Conservation (phyloP, 1,140 invertebrate genomes). For the Homalodisca vitripennis region DNA sequence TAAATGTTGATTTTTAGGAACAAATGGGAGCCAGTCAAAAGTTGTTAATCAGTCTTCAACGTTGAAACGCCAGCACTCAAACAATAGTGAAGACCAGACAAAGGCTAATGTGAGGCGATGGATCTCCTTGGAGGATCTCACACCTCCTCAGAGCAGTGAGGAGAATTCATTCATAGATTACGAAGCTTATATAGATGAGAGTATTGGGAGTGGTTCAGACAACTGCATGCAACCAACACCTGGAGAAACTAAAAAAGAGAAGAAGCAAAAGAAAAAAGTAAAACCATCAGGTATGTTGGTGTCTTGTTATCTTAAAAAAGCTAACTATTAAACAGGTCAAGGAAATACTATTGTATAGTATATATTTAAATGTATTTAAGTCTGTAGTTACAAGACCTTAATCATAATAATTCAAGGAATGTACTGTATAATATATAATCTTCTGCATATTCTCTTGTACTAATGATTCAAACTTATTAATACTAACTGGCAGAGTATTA, state of each 20-base stretch:
- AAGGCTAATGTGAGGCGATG: slow-evolving; percentile 35
- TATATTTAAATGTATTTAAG: too few species aligned
- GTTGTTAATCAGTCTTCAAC: not conserved
- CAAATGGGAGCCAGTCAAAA: too few species aligned
- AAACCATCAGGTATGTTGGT: slow-evolving; percentile 1
- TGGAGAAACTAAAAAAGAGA: slow-evolving; percentile 25
- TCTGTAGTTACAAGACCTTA: too few species aligned
- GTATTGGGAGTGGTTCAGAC: slow-evolving; percentile 19
- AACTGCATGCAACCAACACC: not conserved
- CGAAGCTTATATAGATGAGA: slow-evolving; percentile 12
- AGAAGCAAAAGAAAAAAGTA: slow-evolving; percentile 33
- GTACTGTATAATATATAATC: too few species aligned
- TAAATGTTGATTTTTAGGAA: too few species aligned
- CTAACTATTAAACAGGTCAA: too few species aligned
- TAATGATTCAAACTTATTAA: too few species aligned
- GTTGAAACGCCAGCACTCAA: not conserved
- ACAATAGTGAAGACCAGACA: slow-evolving; percentile 8
- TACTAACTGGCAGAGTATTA: too few species aligned
- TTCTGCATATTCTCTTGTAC: too few species aligned
- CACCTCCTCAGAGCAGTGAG: slow-evolving; percentile 24
- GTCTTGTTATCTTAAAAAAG: not conserved
- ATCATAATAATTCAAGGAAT: too few species aligned
- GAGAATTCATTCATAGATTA: slow-evolving; percentile 15
- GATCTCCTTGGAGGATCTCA: slow-evolving; percentile 42
- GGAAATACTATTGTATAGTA: too few species aligned